A percentile compares a stretch with the other conserved stretches of the same genome.
phyloP scores from a whole-genome alignment of 1,140 invertebrate genomes.

The Homarus americanus region DNA sequence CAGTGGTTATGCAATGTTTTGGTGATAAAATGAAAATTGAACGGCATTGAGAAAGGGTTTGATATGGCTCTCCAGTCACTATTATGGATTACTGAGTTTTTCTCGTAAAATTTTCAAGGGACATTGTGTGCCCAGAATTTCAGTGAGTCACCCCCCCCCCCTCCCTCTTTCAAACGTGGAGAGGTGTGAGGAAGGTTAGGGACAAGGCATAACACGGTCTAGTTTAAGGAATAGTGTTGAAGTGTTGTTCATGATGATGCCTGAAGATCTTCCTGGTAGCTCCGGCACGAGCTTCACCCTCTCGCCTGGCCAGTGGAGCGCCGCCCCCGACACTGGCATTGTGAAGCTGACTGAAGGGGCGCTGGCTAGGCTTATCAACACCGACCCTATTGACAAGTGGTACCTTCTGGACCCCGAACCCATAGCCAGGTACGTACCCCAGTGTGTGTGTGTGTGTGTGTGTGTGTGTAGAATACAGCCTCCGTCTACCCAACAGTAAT shows the following conservation, averaged over 20 bases:
- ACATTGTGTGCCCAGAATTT: background rate
- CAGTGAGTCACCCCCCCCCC: no score
- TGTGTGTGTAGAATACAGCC: no score
- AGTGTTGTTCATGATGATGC: constrained; percentile 15
- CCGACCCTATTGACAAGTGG: constrained; percentile 65
- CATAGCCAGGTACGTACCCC: constrained; percentile 44
- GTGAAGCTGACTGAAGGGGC: constrained; percentile 61
- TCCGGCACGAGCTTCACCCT: background rate
- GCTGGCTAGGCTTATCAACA: constrained; percentile 45
- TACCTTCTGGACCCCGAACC: constrained; percentile 61
- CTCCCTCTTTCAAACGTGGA: no score
- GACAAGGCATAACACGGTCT: background rate
- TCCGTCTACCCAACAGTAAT: no score
- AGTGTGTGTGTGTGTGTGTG: no score
- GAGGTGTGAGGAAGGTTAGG: no score
- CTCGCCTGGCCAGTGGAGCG: constrained; percentile 42
- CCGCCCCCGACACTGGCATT: constrained; percentile 56
- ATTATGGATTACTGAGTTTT: background rate
- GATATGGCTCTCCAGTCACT: background rate
- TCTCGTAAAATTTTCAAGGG: background rate
- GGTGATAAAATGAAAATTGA: background rate
- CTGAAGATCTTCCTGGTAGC: background rate
- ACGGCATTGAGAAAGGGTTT: background rate
- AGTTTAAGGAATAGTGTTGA: background rate
- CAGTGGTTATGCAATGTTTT: background rate